Percentiles rank a stretch among this genome's conserved stretches.
Conservation (phyloP, 2,113 vertebrate species). For the Pachycephala philippinensis region DNA sequence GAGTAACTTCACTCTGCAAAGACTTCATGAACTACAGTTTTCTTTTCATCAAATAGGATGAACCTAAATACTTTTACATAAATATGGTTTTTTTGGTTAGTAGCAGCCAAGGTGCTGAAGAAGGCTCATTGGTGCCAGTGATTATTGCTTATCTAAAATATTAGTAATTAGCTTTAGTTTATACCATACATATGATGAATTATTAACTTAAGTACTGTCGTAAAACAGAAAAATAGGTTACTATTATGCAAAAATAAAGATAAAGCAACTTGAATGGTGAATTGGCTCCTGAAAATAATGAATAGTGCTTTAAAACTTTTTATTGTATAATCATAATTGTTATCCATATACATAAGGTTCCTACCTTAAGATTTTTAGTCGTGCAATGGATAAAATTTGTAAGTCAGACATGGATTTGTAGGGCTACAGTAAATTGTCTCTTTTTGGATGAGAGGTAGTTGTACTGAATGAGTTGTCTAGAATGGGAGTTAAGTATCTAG, state of each 20-base stretch:
- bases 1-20: neutral
- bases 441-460: neutral
- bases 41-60: neutral
- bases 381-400: neutral
- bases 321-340: neutral
- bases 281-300: neutral
- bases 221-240: neutral
- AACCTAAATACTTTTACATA: neutral
- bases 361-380: neutral
- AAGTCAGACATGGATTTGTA: neutral
- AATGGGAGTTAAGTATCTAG: neutral
- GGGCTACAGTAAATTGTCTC: neutral
- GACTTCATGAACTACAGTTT: neutral
- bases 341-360: neutral
- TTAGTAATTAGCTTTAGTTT: constrained; percentile 3
- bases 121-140: neutral
- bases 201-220: neutral
- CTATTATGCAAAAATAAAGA: neutral
- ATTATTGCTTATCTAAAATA: neutral
- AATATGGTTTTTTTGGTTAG: neutral
- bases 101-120: neutral
- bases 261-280: neutral
- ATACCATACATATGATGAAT: neutral
- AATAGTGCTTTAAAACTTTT: neutral
- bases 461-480: neutral